Evolutionary conservation across 2,113 vertebrate genomes (phyloP).

Genomic region (Mustela nigripes): DNA sequence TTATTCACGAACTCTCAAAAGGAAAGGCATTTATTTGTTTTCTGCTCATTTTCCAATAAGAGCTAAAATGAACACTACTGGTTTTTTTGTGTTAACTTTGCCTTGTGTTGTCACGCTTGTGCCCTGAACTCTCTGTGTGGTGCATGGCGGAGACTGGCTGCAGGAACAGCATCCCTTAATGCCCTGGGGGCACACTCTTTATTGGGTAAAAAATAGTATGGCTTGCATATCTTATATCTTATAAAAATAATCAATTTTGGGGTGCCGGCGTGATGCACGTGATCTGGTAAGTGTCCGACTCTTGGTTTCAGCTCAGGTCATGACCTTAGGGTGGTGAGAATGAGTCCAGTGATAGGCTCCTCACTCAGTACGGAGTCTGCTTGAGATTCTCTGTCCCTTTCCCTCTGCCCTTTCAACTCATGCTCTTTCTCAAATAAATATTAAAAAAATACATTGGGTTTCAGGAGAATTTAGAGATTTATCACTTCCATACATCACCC

Average conservation of each 20-base stretch:
- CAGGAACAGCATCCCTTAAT: conserved; percentile 25
- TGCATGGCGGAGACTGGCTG: neutral
- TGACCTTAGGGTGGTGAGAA: neutral
- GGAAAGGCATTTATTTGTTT: conserved; percentile 50
- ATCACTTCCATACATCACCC: neutral
- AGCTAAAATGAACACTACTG: conserved; percentile 25
- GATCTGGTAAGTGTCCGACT: neutral
- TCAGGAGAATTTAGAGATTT: neutral
- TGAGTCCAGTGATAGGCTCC: neutral
- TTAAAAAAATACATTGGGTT: neutral
- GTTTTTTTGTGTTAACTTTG: neutral
- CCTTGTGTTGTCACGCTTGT: neutral
- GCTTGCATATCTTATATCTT: neutral
- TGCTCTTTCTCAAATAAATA: neutral
- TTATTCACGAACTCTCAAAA: conserved; percentile 4
- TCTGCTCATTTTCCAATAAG: conserved; percentile 42
- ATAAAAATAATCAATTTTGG: neutral
- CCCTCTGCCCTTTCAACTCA: neutral
- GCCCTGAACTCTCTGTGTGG: neutral
- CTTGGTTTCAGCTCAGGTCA: neutral
- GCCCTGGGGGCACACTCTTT: neutral
- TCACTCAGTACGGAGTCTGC: neutral
- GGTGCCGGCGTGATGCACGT: neutral
- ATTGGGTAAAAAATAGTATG: neutral
- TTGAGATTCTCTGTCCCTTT: neutral